Base-by-base conservation (phyloP, 2,797 vertebrate species). In the Buceros bicornis region DNA sequence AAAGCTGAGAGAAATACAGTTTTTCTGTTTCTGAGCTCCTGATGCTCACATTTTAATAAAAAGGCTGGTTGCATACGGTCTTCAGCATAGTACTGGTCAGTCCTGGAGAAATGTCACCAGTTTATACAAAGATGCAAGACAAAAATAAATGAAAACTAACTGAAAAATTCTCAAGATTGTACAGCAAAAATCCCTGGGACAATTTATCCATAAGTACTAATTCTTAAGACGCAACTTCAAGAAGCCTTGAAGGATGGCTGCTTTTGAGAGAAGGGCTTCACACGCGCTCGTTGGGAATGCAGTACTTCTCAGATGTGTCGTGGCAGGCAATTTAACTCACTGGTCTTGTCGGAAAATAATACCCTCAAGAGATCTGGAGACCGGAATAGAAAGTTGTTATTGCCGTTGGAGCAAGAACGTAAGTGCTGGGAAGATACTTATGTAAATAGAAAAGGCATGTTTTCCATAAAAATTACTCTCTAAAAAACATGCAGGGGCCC, bases 1-100 rank as follows among this genome's bases (percentile, higher is more conserved):
- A 93, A 93, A 94, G 65, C 82, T 89, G 89, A 81, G 62, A 95
- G 89, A 93, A 94, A 89, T 79, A 57, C 1, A 82, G 28, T 58
- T 92, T 89, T 94, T 69, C 72, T 54, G 31, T 51, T 87, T 84
- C 83, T 82, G 66, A 93, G 60, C 18, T 92, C 77, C 73, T 86
- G 79, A 62, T 81, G 65, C 31, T 89, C 73, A 57, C n/a, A 73
- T 84, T 95, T 81, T 89, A 78, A 82, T 82, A 29, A 74, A 81
- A 89, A 79, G 47, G 40, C 28, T 82, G 10, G 4, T n/a, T 69
- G 24, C 77, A 45, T 54, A 37, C 47, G 5, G 16, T 83, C 56
- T 79, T 86, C 70, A 70, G 1, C 21, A 45, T 4, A 57, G 17
- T 33, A 33, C 18, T 56, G 73, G 51, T 51, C 62, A 87, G 57